Conservation (phyloP, 1,140 invertebrate genomes). For the Chrysomallon squamiferum region DNA sequence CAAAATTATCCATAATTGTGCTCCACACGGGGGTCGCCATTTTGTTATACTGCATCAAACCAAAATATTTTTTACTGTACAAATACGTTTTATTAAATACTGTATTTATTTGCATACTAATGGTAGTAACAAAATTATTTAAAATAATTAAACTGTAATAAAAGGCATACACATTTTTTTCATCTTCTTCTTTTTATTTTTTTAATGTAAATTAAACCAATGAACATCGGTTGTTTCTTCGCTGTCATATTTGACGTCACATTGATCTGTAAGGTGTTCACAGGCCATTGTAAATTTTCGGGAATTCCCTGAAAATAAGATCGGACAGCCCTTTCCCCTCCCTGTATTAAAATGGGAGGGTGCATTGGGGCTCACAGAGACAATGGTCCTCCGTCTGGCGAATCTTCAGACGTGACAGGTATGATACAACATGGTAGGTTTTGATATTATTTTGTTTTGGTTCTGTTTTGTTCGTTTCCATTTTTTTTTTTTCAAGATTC, state of each 20-base stretch:
- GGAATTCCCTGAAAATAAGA: neutral
- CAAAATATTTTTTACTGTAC: neutral
- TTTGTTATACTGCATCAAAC: conserved; percentile 1
- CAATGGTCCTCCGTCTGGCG: conserved; percentile 55
- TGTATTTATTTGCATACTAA: no score
- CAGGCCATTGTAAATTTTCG: conserved; percentile 1
- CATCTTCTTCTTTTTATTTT: neutral
- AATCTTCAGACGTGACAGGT: conserved; percentile 56
- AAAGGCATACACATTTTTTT: no score
- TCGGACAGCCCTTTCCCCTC: conserved; percentile 7
- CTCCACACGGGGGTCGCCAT: conserved; percentile 28
- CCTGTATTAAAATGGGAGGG: conserved; percentile 57
- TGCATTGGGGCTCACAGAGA: conserved; percentile 61
- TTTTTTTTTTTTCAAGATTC: neutral
- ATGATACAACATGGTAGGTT: conserved; percentile 18
- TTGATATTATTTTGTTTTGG: neutral
- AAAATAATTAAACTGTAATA: no score
- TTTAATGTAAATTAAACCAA: neutral
- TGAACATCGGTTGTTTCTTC: neutral
- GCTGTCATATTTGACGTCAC: neutral
- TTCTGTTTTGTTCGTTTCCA: neutral
- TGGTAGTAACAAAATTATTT: no score
- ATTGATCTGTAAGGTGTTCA: neutral
- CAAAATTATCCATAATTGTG: conserved; percentile 11
- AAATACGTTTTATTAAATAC: neutral